Evolutionary conservation across 23 tunicate genomes (phyloP).

Genomic region (Clavelina lepadiformis): DNA sequence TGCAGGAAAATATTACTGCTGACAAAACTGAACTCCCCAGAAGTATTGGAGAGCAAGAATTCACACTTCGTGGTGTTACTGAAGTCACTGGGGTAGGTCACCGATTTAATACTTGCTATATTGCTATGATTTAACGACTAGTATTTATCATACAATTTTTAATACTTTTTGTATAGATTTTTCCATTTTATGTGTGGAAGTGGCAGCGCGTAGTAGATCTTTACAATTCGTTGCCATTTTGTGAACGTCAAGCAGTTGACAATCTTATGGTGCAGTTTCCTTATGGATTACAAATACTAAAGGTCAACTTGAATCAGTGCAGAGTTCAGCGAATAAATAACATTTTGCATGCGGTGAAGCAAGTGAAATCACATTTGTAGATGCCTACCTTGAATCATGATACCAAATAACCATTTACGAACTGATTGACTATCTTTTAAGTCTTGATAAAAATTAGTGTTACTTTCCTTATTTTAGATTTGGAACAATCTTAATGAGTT

Average conservation of each 20-base stretch:
- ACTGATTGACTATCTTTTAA: too few species aligned
- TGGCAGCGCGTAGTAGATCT: constrained; percentile 53
- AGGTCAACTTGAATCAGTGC: constrained; percentile 39
- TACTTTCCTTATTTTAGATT: too few species aligned
- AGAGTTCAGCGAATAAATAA: constrained; percentile 48
- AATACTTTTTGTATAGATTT: too few species aligned
- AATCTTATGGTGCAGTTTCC: constrained; percentile 36
- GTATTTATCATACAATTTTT: too few species aligned
- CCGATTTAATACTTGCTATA: too few species aligned
- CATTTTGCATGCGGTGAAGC: constrained; percentile 54
- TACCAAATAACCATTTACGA: too few species aligned
- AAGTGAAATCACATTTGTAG: too few species aligned
- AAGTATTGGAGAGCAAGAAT: constrained; percentile 28
- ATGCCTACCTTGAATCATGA: too few species aligned
- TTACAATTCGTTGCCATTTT: constrained; percentile 24
- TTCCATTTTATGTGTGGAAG: constrained; percentile 60
- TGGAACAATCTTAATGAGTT: too few species aligned
- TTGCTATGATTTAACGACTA: too few species aligned
- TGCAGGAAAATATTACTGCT: constrained; percentile 23
- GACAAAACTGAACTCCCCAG: constrained; percentile 39
- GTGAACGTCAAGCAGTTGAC: constrained; percentile 10
- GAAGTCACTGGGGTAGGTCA: constrained; percentile 43
- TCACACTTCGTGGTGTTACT: constrained; percentile 37
- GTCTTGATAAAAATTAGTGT: too few species aligned
- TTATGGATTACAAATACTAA: constrained; percentile 30